phyloP scores from a whole-genome alignment of 2,888 invertebrate genomes.

The Agrotis segetum region DNA sequence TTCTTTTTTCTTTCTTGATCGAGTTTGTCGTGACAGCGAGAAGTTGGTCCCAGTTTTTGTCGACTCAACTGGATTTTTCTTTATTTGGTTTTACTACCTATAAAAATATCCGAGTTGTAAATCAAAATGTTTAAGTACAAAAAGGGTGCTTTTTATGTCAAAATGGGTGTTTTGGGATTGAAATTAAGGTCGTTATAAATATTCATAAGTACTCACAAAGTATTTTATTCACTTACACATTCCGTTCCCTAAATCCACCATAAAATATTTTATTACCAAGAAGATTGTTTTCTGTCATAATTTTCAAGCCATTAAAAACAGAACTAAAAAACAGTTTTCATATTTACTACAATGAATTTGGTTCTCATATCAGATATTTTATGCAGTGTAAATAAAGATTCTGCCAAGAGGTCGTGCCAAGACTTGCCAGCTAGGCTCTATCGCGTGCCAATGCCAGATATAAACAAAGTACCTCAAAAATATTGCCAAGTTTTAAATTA shows the following conservation, averaged over 20 bases:
- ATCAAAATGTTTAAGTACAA: constrained; percentile 5
- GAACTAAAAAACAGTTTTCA: constrained; percentile 12
- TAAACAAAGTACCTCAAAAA: constrained; percentile 66
- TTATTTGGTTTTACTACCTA: constrained; percentile 9
- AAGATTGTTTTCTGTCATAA: neutral
- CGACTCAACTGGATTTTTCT: neutral
- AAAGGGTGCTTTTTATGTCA: neutral
- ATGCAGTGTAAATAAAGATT: constrained; percentile 72
- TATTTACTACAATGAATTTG: constrained; percentile 45
- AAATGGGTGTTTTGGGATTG: neutral
- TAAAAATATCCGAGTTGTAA: neutral
- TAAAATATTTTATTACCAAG: neutral
- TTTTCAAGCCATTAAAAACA: neutral
- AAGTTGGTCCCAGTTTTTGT: constrained; percentile 22
- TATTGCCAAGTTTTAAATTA: constrained; percentile 64
- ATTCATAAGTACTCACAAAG: constrained; percentile 15
- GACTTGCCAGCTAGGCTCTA: constrained; percentile 68
- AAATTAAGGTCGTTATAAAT: constrained; percentile 28
- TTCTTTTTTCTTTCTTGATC: constrained; percentile 17
- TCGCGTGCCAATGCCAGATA: constrained; percentile 75
- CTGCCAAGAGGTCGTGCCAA: constrained; percentile 79
- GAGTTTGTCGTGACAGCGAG: constrained; percentile 20
- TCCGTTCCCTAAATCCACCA: neutral
- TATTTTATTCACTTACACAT: constrained; percentile 4
- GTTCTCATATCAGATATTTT: constrained; percentile 71